Conservation (phyloP, 2,797 vertebrate species). For the Alfaro cultratus region DNA sequence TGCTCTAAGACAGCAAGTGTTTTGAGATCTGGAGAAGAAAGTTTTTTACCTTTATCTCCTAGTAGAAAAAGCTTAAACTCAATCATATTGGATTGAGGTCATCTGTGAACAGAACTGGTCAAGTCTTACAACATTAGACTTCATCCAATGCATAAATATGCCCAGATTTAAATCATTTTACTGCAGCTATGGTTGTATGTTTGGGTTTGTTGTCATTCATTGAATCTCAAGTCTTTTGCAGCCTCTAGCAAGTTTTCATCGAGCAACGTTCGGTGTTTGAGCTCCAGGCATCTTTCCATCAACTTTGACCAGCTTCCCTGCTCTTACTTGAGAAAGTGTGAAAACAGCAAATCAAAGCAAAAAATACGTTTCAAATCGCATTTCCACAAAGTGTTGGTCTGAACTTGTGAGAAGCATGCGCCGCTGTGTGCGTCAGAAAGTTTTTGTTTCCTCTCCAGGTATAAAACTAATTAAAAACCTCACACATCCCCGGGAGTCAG, state of each 20-base stretch:
- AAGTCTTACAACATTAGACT: not conserved
- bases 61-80: not conserved
- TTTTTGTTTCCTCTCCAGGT: slow-evolving; percentile 31
- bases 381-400: not conserved
- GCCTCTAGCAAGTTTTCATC: not conserved
- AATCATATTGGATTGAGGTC: not conserved
- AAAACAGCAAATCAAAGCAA: not conserved
- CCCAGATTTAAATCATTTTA: not conserved
- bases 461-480: slow-evolving; percentile 50
- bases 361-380: not conserved
- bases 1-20: not conserved
- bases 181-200: not conserved
- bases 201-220: not conserved
- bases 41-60: not conserved
- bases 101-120: not conserved
- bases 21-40: not conserved
- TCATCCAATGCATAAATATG: not conserved
- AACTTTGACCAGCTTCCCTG: not conserved
- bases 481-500: slow-evolving; percentile 35
- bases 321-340: not conserved
- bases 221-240: not conserved
- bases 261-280: not conserved
- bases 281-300: not conserved
- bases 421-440: slow-evolving; percentile 21
- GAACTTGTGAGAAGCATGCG: slow-evolving; percentile 14